Evolutionary conservation across 2,113 vertebrate species (phyloP), one percentile per base, ranked within the genome.

Genomic region (Leucoraja erinaceus): DNA sequence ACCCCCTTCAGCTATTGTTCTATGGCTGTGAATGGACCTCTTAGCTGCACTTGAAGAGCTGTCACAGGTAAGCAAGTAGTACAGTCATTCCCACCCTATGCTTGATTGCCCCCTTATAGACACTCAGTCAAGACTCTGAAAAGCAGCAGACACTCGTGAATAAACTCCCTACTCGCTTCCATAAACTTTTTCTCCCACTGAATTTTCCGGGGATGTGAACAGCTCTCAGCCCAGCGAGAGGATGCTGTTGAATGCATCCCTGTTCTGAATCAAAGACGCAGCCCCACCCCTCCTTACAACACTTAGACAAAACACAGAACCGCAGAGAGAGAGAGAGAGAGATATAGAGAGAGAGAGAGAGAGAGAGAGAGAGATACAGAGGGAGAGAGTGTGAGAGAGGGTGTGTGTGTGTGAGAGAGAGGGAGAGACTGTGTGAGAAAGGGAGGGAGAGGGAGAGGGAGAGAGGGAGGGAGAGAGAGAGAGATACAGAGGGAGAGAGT

Each of bases 161-260:
- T 98, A 98, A 98, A 98, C 97, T 98, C 97, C 97, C 38, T 97
- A 98, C 98, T 98, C 97, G 97, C 97, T 97, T 98, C 98, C 97
- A 98, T 97, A 97, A 98, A 97, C 97, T 97, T 98, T 97, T 96
- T 97, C 97, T 98, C 97, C 97, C 97, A 96, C 95, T 96, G 96
- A 97, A 96, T 98, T 98, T 98, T 98, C 97, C 97, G 96, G 96
- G 96, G 97, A 98, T 97, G 96, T 98, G 97, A 98, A 96, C 98
- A 97, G 97, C 98, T 97, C 96, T 96, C 96, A 97, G 96, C 97
- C 96, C 93, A 0, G 94, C 96, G 95, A n/a, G 94, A 97, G 96
- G 97, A 97, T 97, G 96, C 94, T 38, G 97, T 96, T 98, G 96
- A 98, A 97, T 96, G 96, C 95, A 94, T 96, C 96, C 96, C 97